These are phyloP conservation scores for Temnopleurus reevesii DNA, from an alignment of 53 echinoderm and acorn worm species.

Conservation along the genomic window DNA sequence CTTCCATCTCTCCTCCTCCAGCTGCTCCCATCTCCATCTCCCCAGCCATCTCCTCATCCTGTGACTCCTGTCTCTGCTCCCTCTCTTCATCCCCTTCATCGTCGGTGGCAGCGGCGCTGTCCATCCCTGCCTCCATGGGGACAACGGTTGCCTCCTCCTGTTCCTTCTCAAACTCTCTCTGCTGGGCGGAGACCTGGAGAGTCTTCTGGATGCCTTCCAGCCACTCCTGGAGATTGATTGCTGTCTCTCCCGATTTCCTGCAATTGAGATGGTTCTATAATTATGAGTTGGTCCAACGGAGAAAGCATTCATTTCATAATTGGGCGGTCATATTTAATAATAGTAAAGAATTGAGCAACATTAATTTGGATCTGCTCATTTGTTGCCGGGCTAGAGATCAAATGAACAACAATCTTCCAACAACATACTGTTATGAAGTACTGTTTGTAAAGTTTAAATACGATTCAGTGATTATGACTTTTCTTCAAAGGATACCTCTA, in stretches of 20 bases:
- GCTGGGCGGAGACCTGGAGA: slow-evolving; percentile 48
- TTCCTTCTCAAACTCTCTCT: slow-evolving; percentile 50
- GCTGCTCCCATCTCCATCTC: neutral
- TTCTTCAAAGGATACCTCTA: too few species aligned
- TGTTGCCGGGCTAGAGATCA: too few species aligned
- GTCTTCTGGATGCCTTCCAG: slow-evolving; percentile 58
- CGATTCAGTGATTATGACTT: too few species aligned
- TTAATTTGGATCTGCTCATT: too few species aligned
- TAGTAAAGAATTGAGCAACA: too few species aligned
- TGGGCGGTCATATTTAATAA: too few species aligned
- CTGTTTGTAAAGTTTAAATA: too few species aligned
- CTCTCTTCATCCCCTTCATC: neutral
- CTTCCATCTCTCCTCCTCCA: neutral
- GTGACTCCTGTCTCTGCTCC: neutral
- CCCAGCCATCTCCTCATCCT: neutral
- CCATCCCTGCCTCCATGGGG: slow-evolving; percentile 40
- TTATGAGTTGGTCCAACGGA: too few species aligned
- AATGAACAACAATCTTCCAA: too few species aligned
- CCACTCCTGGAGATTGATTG: slow-evolving; percentile 54
- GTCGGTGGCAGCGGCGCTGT: neutral
- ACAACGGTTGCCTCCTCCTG: slow-evolving; percentile 14
- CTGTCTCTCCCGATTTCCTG: slow-evolving; percentile 23
- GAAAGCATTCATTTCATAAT: too few species aligned
- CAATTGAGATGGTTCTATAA: too few species aligned
- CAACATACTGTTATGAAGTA: too few species aligned